A percentile compares a stretch with the other conserved stretches of the same genome.
These are phyloP conservation scores for Hemicentrotus pulcherrimus DNA, from an alignment of 35 echinoderm and acorn worm species.

Conservation along the genomic window DNA sequence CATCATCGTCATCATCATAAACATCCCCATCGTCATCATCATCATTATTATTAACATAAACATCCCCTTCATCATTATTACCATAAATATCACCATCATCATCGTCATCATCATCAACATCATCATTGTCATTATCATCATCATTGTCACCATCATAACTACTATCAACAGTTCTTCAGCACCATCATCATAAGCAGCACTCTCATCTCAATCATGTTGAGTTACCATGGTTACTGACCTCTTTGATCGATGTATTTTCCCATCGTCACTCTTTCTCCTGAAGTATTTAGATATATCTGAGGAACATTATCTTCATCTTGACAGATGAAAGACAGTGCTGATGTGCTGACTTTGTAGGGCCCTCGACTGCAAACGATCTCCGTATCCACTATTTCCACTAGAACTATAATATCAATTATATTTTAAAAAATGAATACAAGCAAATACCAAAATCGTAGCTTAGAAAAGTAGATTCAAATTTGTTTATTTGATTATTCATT, in stretches of 20 bases:
- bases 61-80: not conserved
- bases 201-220: not conserved
- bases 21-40: not conserved
- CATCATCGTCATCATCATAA: not conserved
- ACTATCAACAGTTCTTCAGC: not conserved
- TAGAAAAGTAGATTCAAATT: too few relatives aligned
- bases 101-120: constrained; percentile 26
- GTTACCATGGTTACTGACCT: not conserved
- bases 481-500: too few relatives aligned
- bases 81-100: not conserved
- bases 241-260: not conserved
- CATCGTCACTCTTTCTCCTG: not conserved
- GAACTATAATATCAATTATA: not conserved
- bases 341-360: not conserved
- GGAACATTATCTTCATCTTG: not conserved
- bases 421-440: too few relatives aligned
- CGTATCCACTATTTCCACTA: not conserved
- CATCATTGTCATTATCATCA: not conserved
- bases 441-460: too few relatives aligned
- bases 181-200: not conserved
- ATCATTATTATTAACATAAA: not conserved
- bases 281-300: not conserved
- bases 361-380: not conserved
- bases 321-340: not conserved
- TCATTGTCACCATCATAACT: not conserved